Percentiles rank a stretch among this genome's conserved stretches.
These are phyloP conservation scores for Epinotia brunnichana DNA, from an alignment of 2,888 invertebrate species.

Conservation along the genomic window DNA sequence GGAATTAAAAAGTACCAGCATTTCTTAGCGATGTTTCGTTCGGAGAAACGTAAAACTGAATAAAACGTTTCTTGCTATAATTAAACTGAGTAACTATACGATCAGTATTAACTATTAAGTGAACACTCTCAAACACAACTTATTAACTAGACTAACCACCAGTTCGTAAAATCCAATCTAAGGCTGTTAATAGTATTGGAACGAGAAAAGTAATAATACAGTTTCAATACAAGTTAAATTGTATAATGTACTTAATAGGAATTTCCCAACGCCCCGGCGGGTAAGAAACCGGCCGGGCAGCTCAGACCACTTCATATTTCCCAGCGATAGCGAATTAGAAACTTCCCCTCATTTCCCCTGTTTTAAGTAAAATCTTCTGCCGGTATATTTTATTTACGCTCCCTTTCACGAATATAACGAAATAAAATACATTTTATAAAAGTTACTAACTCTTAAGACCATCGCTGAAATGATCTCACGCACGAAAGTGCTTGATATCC, in stretches of 20 bases:
- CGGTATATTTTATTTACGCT: conserved; percentile 2
- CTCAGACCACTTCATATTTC: conserved; percentile 4
- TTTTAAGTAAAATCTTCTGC: not conserved
- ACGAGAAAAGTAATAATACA: conserved; percentile 1
- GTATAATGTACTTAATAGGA: not conserved
- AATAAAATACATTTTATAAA: not conserved
- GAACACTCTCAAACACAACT: too few relatives aligned
- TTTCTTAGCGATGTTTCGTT: too few relatives aligned
- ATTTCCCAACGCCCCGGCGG: conserved; percentile 1
- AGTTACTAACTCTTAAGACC: not conserved
- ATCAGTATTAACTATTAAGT: too few relatives aligned
- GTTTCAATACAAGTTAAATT: conserved; percentile 1
- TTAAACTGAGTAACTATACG: too few relatives aligned
- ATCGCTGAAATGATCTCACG: not conserved
- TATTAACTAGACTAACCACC: too few relatives aligned
- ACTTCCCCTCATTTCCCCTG: not conserved
- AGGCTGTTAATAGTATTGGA: too few relatives aligned
- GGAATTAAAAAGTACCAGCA: too few relatives aligned
- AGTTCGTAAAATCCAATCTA: too few relatives aligned
- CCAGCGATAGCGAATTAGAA: conserved; percentile 1
- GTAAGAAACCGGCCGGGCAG: not conserved
- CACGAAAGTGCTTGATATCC: not conserved
- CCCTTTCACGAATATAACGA: not conserved
- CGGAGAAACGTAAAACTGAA: too few relatives aligned
- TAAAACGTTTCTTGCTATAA: too few relatives aligned